phyloP scores from a whole-genome alignment of 2,888 invertebrate genomes.

The Drosophila prostipennis region DNA sequence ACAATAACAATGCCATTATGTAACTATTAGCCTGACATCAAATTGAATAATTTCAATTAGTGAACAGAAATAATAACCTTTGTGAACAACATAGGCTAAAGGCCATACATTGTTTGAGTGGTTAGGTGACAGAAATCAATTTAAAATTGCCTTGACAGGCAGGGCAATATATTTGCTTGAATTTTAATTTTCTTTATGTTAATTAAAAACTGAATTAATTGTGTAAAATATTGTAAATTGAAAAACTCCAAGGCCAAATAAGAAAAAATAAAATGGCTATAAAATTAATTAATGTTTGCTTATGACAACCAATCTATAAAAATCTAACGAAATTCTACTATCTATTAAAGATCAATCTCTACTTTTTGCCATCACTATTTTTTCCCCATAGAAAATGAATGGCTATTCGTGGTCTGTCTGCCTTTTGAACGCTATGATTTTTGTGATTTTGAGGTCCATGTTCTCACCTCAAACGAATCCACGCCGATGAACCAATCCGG shows the following conservation, averaged over 20 bases:
- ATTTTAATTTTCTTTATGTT: no score
- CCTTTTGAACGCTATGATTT: constrained; percentile 9
- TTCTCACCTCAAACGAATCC: constrained; percentile 89
- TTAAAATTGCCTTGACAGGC: neutral
- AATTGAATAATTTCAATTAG: constrained; percentile 5
- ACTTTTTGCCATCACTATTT: no score
- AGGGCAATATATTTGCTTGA: no score
- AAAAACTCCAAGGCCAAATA: no score
- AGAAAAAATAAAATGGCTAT: no score
- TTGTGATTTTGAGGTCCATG: neutral
- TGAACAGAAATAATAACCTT: neutral
- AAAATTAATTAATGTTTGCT: no score
- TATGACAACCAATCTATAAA: no score
- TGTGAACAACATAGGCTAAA: neutral
- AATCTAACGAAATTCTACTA: no score
- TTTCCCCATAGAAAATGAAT: neutral
- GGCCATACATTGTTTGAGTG: no score
- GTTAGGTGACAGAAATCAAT: neutral
- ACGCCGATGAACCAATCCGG: constrained; percentile 98
- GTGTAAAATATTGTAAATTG: no score
- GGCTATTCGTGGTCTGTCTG: constrained; percentile 5
- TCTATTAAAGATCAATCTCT: no score
- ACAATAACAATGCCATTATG: constrained; percentile 2
- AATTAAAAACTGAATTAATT: no score
- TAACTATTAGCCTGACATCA: neutral